phyloP scores from a whole-genome alignment of 2,888 invertebrate species.

The Lasius fuliginosus region DNA sequence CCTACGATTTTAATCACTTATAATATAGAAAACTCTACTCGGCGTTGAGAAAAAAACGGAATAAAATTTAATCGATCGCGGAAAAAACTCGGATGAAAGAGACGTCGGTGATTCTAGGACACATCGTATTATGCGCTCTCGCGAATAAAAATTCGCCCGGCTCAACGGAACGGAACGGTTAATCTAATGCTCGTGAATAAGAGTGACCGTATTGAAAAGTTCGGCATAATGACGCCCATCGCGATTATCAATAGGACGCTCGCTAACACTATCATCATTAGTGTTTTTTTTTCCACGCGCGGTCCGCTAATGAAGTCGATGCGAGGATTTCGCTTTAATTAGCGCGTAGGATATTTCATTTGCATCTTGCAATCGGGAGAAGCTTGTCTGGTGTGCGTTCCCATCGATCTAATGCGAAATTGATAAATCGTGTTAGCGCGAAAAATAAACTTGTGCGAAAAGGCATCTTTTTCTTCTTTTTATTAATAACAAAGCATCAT shows the following conservation, averaged over 20 bases:
- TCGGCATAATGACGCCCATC: conserved; percentile 28
- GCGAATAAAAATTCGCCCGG: not conserved
- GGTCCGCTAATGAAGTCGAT: conserved; percentile 65
- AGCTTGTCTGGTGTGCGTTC: conserved; percentile 6
- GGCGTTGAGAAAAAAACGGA: not conserved
- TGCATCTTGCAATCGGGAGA: conserved; percentile 40
- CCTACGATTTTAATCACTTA: not conserved
- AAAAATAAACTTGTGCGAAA: conserved; percentile 6
- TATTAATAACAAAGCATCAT: not conserved
- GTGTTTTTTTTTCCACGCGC: conserved; percentile 25
- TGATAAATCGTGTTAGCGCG: not conserved
- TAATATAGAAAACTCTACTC: not conserved
- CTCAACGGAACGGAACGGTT: conserved; percentile 31
- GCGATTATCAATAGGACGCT: conserved; percentile 2
- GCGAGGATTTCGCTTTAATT: conserved; percentile 63
- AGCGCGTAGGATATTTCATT: conserved; percentile 51
- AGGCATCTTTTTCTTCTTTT: not conserved
- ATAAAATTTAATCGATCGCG: conserved; percentile 7
- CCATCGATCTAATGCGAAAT: conserved; percentile 15
- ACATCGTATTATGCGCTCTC: not conserved
- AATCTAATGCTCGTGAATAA: conserved; percentile 26
- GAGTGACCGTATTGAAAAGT: conserved; percentile 30
- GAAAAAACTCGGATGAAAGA: conserved; percentile 8
- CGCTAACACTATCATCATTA: conserved; percentile 60
- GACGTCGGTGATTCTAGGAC: not conserved